Evolutionary conservation across 1,140 invertebrate genomes (phyloP), one percentile per base, ranked within the genome.

Genomic region (Drosophila littoralis): DNA sequence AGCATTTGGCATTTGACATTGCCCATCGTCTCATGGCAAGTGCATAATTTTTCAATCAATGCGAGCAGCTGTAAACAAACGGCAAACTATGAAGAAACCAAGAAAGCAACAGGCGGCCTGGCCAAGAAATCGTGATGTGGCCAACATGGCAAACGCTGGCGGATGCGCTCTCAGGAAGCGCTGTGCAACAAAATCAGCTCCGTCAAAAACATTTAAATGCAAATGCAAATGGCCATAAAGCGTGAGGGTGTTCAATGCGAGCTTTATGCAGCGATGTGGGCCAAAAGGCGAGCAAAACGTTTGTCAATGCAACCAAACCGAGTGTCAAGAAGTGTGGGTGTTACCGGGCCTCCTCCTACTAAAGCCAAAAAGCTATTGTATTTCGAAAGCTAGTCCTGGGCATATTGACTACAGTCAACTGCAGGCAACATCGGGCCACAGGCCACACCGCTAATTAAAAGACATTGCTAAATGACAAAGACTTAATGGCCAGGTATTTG

Each of bases 11-110:
- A 74, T 86, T 86, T 84, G 77, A 82, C 74, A 72, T 80, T 85
- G 82, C 77, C 81, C 81, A 85, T 69, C 79, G 83, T 77, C 22
- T 28, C 83, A 88, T 86, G 84, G 83, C 83, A 88, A 88, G 83
- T 88, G 83, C 83, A 88, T 88, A 88, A 88, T 88, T 88, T 88
- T 88, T 88, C 83, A 88, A 88, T 88, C 83, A 88, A 89, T 80
- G 79, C 85, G 55, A 89, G 79, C 83, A 88, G 83, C 83, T 86
- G 82, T 86, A 86, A 86, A 70, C 82, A 86, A 86, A 86, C 82
- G 86, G 73, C 73, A 64, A 50, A 63, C 55, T 54, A 58, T 60
- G 60, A 75, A 79, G 64, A 79, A 70, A 64, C 55, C 55, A 55
- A 59, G 13, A 46, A 32, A 63, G 22, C 67, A 75, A 75, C 57